These are phyloP conservation scores for Ranitomeya variabilis DNA, from an alignment of 2,113 vertebrate species.

Conservation along the genomic window DNA sequence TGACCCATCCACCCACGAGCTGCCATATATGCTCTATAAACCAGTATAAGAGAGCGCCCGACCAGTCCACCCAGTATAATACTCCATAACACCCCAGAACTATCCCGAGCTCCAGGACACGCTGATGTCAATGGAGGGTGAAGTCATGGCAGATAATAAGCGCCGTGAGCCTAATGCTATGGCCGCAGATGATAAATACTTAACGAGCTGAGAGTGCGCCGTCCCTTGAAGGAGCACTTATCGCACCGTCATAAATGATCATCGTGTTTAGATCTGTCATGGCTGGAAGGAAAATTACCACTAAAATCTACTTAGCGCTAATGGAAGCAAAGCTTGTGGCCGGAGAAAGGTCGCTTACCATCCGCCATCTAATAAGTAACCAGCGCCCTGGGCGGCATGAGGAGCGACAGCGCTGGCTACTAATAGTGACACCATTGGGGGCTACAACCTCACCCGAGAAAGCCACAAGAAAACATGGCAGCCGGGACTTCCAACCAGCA, in stretches of 20 bases:
- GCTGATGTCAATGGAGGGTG: not conserved
- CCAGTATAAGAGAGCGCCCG: not conserved
- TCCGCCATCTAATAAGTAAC: not conserved
- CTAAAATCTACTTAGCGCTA: not conserved
- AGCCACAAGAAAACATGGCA: too few relatives aligned
- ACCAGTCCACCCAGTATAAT: not conserved
- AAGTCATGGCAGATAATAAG: not conserved
- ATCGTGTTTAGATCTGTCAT: not conserved
- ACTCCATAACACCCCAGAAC: not conserved
- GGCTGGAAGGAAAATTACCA: not conserved
- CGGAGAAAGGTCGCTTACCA: not conserved
- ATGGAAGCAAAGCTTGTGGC: not conserved
- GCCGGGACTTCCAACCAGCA: too few relatives aligned
- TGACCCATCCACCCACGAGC: too few relatives aligned
- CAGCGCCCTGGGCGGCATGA: not conserved
- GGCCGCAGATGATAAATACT: not conserved
- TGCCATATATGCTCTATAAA: too few relatives aligned
- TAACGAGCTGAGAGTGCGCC: not conserved
- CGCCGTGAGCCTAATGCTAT: not conserved
- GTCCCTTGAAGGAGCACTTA: not conserved
- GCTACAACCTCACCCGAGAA: too few relatives aligned
- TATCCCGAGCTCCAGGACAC: not conserved
- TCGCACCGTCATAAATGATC: constrained; percentile 3
- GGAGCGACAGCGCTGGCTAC: too few relatives aligned
- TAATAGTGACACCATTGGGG: too few relatives aligned